These are phyloP conservation scores for Acronicta aceris DNA, from an alignment of 2,888 invertebrate species.

Conservation along the genomic window DNA sequence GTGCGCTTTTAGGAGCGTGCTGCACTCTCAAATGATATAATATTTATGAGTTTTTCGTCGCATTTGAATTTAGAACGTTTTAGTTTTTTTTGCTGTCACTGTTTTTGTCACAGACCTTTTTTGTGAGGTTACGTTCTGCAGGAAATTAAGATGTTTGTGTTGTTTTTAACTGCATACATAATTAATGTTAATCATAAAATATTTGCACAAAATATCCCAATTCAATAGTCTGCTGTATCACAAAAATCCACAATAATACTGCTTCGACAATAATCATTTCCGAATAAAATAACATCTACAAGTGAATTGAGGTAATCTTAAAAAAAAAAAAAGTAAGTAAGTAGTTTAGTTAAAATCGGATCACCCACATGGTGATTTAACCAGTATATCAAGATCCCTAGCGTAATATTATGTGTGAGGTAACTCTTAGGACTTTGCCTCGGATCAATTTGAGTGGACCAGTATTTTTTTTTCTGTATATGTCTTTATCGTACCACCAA, in stretches of 20 bases:
- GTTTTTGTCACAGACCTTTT: constrained; percentile 31
- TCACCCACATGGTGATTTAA: constrained; percentile 39
- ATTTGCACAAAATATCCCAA: too few relatives aligned
- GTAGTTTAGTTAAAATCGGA: constrained; percentile 11
- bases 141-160: constrained; percentile 30
- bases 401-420: constrained; percentile 12
- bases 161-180: constrained; percentile 4
- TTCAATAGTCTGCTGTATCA: too few relatives aligned
- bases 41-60: constrained; percentile 72
- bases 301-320: constrained; percentile 1
- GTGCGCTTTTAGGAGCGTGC: constrained; percentile 74
- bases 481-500: constrained; percentile 69
- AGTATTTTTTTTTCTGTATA: constrained; percentile 48
- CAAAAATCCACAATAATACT: too few relatives aligned
- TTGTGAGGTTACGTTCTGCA: constrained; percentile 24
- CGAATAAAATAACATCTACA: constrained; percentile 7
- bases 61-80: constrained; percentile 64
- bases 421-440: constrained; percentile 18
- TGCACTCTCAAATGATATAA: constrained; percentile 72
- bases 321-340: constrained; percentile 11
- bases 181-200: background rate
- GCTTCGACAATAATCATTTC: background rate
- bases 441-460: constrained; percentile 53
- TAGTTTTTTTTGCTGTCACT: constrained; percentile 38
- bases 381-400: constrained; percentile 28